Percentiles rank a stretch among this genome's conserved stretches.
Evolutionary conservation across 2,888 invertebrate genomes (phyloP).

Genomic region (Alviniconcha strummeri): DNA sequence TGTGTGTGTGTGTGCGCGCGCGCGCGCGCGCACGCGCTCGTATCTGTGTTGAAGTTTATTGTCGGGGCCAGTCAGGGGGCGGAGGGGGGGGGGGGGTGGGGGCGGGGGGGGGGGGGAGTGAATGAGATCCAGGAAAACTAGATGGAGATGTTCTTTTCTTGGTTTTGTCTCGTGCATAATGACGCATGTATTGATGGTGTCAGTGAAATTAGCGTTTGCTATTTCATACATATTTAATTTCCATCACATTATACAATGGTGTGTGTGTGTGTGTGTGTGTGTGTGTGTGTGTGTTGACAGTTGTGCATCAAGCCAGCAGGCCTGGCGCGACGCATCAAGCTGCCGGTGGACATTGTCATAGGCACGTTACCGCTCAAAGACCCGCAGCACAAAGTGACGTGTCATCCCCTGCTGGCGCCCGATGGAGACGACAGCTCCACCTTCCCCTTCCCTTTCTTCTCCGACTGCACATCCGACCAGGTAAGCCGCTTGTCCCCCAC

Average conservation of each 20-base stretch:
- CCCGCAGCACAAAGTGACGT: slow-evolving; percentile 56
- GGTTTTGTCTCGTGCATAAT: not conserved
- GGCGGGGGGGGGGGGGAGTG: not conserved
- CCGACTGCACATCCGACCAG: slow-evolving; percentile 57
- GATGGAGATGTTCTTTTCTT: not conserved
- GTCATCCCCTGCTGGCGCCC: slow-evolving; percentile 63
- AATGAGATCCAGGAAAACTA: not conserved
- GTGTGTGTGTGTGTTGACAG: slow-evolving; percentile 46
- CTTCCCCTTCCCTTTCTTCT: slow-evolving; percentile 62
- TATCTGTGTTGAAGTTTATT: not conserved
- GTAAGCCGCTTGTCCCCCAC: slow-evolving; percentile 34
- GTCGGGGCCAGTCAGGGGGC: not conserved
- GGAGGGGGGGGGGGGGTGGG: not conserved
- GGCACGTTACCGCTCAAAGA: slow-evolving; percentile 62
- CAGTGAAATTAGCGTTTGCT: too few species aligned
- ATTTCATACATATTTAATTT: not conserved
- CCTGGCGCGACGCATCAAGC: slow-evolving; percentile 63
- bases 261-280: slow-evolving; percentile 4
- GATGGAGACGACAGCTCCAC: slow-evolving; percentile 53
- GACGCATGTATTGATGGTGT: too few species aligned
- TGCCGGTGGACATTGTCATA: slow-evolving; percentile 65
- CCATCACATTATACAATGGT: not conserved
- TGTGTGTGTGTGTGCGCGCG: slow-evolving; percentile 6
- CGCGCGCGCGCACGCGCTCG: not conserved
- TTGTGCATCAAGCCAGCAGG: slow-evolving; percentile 66